A percentile compares a stretch with the other conserved stretches of the same genome.
Conservation (phyloP, 1,140 invertebrate genomes). For the Cephus cinctus region DNA sequence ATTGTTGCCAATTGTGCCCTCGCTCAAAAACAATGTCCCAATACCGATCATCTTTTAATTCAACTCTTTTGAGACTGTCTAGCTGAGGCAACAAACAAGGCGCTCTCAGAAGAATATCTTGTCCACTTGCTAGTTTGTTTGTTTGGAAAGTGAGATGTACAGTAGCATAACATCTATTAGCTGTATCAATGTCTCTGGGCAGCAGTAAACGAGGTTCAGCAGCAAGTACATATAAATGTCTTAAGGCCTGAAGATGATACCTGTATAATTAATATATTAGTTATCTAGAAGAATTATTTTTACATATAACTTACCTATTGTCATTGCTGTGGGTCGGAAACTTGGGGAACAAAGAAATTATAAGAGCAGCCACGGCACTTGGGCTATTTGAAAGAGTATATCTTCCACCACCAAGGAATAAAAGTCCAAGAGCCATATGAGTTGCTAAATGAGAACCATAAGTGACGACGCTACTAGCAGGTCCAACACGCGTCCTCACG, state of each 20-base stretch:
- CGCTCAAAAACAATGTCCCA: slow-evolving; percentile 84
- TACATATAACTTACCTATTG: slow-evolving; percentile 69
- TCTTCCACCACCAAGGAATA: slow-evolving; percentile 92
- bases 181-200: slow-evolving; percentile 81
- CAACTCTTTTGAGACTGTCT: slow-evolving; percentile 71
- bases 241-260: slow-evolving; percentile 92
- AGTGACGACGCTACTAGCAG: slow-evolving; percentile 67
- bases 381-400: slow-evolving; percentile 84
- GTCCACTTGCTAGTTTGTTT: slow-evolving; percentile 59
- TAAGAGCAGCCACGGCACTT: slow-evolving; percentile 80
- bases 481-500: slow-evolving; percentile 72
- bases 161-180: slow-evolving; percentile 77
- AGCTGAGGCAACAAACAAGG: slow-evolving; percentile 87
- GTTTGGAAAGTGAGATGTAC: slow-evolving; percentile 61
- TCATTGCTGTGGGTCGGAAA: slow-evolving; percentile 96
- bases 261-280: slow-evolving; percentile 50
- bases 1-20: slow-evolving; percentile 78
- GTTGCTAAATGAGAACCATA: slow-evolving; percentile 94
- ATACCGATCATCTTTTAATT: slow-evolving; percentile 80
- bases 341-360: slow-evolving; percentile 94
- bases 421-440: slow-evolving; percentile 88
- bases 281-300: not conserved
- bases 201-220: slow-evolving; percentile 85
- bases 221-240: slow-evolving; percentile 93
- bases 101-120: slow-evolving; percentile 64